Evolutionary conservation across 2,888 invertebrate species (phyloP), one percentile per base, ranked within the genome.

Genomic region (Cephus sareptanus): DNA sequence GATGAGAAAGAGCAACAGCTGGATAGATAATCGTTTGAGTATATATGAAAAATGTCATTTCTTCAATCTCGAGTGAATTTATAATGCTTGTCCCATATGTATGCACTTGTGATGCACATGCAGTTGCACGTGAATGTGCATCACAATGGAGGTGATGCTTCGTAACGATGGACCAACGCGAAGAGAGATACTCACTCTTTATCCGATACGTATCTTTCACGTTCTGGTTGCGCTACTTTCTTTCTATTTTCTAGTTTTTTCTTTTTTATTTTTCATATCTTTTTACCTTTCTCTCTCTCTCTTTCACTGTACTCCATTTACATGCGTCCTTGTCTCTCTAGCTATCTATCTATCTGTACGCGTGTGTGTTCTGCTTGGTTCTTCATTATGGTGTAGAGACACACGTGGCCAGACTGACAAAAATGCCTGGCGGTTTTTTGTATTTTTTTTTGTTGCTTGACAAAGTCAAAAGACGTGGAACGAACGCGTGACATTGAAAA

Each of bases 391-490:
- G 56, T 56, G 2, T 23, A 77, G 86, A 87, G 86, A 40, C 82
- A 85, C 89, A 89, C 87, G 88, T 89, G 89, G 89, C 87, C 86
- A 88, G 89, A 89, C 89, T 82, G 82, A 85, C 86, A 89, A 88
- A 89, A 88, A 89, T 89, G 86, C 83, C 80, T 79, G 9, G 56
- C 56, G 56, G 56, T 9, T 56, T 56, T 56, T 56, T 56, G 1
- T 56, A 15, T 15, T 56, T 56, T 23, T 40, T 23, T 56, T 56
- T 56, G 23, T 56, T 56, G 2, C 9, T 23, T 56, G 2, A 56
- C 23, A 56, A 56, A 56, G 23, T 23, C 56, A 56, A 23, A 56
- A 56, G 56, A 56, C 56, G 56, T 56, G 6, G 9, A 56, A 23
- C 9, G 23, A 56, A 56, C 23, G 56, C 56, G 23, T 23, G 56